These are phyloP conservation scores for Panulirus ornatus DNA, from an alignment of 1,140 invertebrate genomes.

Conservation along the genomic window DNA sequence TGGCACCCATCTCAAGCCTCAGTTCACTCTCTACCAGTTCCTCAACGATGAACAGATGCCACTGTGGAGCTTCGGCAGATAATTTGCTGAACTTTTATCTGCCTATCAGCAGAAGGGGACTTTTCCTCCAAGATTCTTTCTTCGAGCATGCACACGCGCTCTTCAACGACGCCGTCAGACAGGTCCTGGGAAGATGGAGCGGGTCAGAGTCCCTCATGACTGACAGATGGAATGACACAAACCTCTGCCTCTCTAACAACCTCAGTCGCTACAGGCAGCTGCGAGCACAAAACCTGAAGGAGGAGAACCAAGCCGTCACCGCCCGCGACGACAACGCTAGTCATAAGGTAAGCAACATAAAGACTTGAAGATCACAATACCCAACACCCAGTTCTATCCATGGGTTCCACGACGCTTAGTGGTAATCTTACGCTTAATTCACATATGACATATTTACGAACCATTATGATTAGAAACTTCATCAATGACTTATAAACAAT, in stretches of 20 bases:
- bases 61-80: not conserved
- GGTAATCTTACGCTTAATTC: too few relatives aligned
- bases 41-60: not conserved
- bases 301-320: constrained; percentile 47
- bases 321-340: constrained; percentile 3
- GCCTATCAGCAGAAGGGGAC: constrained; percentile 30
- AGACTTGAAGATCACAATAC: not conserved
- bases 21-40: not conserved
- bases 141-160: constrained; percentile 26
- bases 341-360: constrained; percentile 38
- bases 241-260: not conserved
- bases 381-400: not conserved
- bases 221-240: constrained; percentile 31
- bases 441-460: not conserved
- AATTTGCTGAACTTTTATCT: not conserved
- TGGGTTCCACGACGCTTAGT: not conserved
- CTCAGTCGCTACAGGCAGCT: constrained; percentile 50
- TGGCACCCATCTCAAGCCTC: constrained; percentile 16
- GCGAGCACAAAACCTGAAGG: constrained; percentile 37
- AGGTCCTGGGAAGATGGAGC: constrained; percentile 6
- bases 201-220: constrained; percentile 24
- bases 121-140: constrained; percentile 57
- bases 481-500: not conserved
- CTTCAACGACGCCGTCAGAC: constrained; percentile 42
- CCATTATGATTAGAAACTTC: not conserved